Percentiles rank a stretch among this genome's conserved stretches.
These are phyloP conservation scores for Dicranocentrus wangi DNA, from an alignment of 2,888 invertebrate species.

Conservation along the genomic window DNA sequence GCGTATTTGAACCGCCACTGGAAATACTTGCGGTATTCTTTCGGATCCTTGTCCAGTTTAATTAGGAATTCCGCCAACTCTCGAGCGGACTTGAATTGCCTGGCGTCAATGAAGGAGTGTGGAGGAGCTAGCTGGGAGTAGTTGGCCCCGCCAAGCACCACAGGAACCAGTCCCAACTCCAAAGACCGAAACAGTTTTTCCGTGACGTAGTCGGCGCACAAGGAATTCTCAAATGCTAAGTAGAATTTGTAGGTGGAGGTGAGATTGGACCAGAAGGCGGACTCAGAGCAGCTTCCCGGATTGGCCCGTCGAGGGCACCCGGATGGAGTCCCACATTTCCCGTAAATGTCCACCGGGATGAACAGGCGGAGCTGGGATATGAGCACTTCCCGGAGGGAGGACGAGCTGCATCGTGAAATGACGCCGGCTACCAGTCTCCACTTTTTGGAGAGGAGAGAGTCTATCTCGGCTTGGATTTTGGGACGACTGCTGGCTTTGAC, in stretches of 20 bases:
- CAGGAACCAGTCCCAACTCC: slow-evolving; percentile 45
- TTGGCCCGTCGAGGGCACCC: background rate
- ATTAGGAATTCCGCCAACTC: background rate
- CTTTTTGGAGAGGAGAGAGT: background rate
- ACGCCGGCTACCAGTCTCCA: background rate
- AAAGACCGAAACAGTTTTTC: slow-evolving; percentile 58
- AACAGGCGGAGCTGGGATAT: background rate
- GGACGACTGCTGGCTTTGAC: too few relatives aligned
- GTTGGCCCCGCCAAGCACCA: slow-evolving; percentile 52
- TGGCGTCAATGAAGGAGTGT: slow-evolving; percentile 13
- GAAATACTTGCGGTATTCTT: slow-evolving; percentile 45
- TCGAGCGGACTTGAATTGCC: background rate
- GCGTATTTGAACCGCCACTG: slow-evolving; percentile 26
- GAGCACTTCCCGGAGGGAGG: background rate
- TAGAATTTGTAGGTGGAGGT: slow-evolving; percentile 30
- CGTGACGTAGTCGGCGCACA: slow-evolving; percentile 61
- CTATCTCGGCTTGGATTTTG: background rate
- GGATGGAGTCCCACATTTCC: slow-evolving; percentile 5
- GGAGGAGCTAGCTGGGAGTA: slow-evolving; percentile 16
- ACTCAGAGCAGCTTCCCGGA: slow-evolving; percentile 78
- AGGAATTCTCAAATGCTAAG: slow-evolving; percentile 45
- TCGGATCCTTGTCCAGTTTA: slow-evolving; percentile 1
- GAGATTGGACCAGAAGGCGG: slow-evolving; percentile 71
- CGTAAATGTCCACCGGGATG: slow-evolving; percentile 4
- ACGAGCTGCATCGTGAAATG: background rate